Evolutionary conservation across 2,113 vertebrate species (phyloP), one percentile per base, ranked within the genome.

Genomic region (Brienomyrus longianalis): DNA sequence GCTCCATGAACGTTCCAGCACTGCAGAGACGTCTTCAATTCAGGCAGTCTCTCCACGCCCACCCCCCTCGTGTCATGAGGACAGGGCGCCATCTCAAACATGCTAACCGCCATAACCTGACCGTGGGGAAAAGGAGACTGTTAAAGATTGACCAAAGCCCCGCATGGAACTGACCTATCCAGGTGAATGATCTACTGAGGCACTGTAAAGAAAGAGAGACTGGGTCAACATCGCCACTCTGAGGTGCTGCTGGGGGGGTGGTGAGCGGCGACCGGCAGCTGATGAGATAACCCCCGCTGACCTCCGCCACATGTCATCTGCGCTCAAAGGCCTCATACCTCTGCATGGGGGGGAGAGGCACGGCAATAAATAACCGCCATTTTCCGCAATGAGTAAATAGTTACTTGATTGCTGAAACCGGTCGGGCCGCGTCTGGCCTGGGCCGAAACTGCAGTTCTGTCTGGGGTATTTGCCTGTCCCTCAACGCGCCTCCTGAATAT

Each of bases 111-210:
- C 17, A 0, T 15, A 47, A n/a, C 43, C 66, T 13, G 21, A 45
- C 31, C 6, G 31, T 17, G 85, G 27, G 83, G 45, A 85, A 35
- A 31, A 90, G 56, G 83, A 70, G 66, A 59, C 45, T 19, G 89
- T 51, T 89, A 89, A 89, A 70, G 83, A 89, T 89, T 86, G 52
- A 86, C 89, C 27, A 43, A 39, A 51, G 52, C 39, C 83, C 35
- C 47, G n/a, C 48, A 52, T 45, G 84, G 89, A 31, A 48, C 66
- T 87, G 39, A 87, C 84, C 89, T 62, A 10, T 47, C 48, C 85
- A 62, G 51, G 66, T 90, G 62, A 90, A 90, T 90, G 59, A 90
- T 90, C 87, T 77, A 87, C 85, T 21, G 6, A 35, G 13, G 10
- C 10, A 80, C 70, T 52, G 59, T 87, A 56, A 86, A 89, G 45